Base-by-base conservation (phyloP, 2,113 vertebrate species). In the Neotoma lepida region DNA sequence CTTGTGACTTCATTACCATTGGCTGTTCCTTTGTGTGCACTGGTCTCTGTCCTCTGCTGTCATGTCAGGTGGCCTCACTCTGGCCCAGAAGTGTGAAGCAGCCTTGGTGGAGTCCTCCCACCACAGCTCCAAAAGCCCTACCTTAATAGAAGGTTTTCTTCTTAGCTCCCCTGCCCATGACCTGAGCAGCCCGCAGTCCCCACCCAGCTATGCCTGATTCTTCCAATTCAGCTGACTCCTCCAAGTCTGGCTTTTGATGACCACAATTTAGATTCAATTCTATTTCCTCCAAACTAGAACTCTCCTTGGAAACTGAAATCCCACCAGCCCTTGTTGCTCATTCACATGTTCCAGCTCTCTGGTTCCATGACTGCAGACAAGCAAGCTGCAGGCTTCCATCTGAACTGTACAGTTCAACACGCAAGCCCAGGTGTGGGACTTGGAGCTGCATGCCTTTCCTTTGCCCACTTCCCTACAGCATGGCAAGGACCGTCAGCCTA, bases 11-110 rank as follows among this genome's bases (percentile, higher is more conserved):
- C 61, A 1, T 35, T 77, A 71, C 85, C 0, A 0, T 3, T 4
- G 14, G 5, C 3, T 0, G 4, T 54, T 20, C 3, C 61, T 30
- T 14, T 20, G 2, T 10, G 0, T 9, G 2, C 17, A 1, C 18
- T 0, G 0, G 18, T 30, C 15, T 61, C 88, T 73, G 63, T 2
- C 1, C 58, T 58, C 35, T n/a, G 77, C 64, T 28, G 26, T 41
- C 74, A 61, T 20, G 46, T 63, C 20, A 39, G 26, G 61, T 2
- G n/a, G 10, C 80, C 85, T 73, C 54, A 1, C 1, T 18, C 15
- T 17, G 56, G 17, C 85, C 41, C 49, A 6, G 35, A 61, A 35
- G 15, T 56, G 26, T 14, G 24, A 54, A 12, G 28, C n/a, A 39
- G 49, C 15, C 10, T 66, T 54, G 8, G 18, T 10, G 13, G 73